Evolutionary conservation across 2,888 invertebrate species (phyloP).

Genomic region (Drosophila parthenogenetica): DNA sequence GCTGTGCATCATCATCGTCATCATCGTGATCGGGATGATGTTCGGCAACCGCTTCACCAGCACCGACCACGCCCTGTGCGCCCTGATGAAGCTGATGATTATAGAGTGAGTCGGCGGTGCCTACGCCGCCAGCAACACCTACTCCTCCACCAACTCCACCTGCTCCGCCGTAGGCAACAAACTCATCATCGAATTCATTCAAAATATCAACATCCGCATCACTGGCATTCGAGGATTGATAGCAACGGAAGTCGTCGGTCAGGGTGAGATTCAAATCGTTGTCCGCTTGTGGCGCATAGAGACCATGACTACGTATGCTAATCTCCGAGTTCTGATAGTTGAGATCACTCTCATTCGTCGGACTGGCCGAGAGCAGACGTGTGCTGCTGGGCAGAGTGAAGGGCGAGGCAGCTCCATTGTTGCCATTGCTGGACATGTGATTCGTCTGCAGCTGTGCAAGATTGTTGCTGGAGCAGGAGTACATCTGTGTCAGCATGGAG

Average conservation of each 20-base stretch:
- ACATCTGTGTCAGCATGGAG: conserved; percentile 48
- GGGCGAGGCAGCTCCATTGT: conserved; percentile 7
- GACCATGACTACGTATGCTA: conserved; percentile 88
- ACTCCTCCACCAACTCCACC: neutral
- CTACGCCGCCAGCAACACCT: neutral
- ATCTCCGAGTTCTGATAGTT: conserved; percentile 89
- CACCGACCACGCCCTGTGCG: conserved; percentile 52
- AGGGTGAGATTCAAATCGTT: conserved; percentile 86
- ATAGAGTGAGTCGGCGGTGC: conserved; percentile 21
- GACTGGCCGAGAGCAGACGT: conserved; percentile 80
- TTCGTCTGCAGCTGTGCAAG: conserved; percentile 46
- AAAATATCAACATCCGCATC: conserved; percentile 82
- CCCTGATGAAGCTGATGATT: conserved; percentile 16
- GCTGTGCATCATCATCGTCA: conserved; percentile 40
- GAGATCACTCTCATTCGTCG: conserved; percentile 88
- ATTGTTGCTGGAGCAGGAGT: conserved; percentile 65
- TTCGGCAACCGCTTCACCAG: conserved; percentile 71
- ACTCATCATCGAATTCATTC: conserved; percentile 84
- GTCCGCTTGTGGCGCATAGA: conserved; percentile 88
- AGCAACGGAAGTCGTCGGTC: conserved; percentile 84
- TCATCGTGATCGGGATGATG: conserved; percentile 36
- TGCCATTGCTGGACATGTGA: conserved; percentile 24
- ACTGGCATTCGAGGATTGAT: conserved; percentile 85
- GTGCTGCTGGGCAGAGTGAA: conserved; percentile 38
- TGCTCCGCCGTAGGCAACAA: conserved; percentile 51